These are phyloP conservation scores for Patiria miniata DNA, from an alignment of 35 echinoderm and acorn worm genomes.

Conservation along the genomic window DNA sequence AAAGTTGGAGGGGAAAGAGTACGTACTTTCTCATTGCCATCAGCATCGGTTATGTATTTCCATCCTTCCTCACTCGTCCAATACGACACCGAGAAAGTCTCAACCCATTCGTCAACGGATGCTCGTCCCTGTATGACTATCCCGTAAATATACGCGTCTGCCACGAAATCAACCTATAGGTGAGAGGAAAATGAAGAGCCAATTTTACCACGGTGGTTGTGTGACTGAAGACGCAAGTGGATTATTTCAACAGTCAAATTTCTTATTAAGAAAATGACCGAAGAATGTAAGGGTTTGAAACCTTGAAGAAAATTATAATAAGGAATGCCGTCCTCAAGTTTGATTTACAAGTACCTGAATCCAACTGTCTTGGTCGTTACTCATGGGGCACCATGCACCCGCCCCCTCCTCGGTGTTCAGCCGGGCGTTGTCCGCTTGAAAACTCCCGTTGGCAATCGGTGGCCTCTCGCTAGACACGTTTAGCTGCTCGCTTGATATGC, in stretches of 20 bases:
- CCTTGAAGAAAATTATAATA: too few species aligned
- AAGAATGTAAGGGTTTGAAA: too few species aligned
- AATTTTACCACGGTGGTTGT: too few species aligned
- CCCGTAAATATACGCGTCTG: neutral
- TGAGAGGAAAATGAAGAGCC: neutral
- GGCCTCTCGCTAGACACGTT: neutral
- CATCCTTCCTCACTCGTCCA: too few species aligned
- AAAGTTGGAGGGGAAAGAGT: too few species aligned
- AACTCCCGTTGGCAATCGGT: neutral
- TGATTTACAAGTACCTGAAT: neutral
- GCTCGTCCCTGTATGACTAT: neutral
- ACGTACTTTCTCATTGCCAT: too few species aligned
- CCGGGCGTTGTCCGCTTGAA: neutral
- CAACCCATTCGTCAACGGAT: neutral
- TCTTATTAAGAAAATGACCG: too few species aligned
- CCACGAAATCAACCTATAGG: neutral
- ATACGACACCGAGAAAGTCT: too few species aligned
- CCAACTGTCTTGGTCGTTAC: neutral
- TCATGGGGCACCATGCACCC: neutral
- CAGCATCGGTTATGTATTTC: too few species aligned
- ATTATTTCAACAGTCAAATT: too few species aligned
- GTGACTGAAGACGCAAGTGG: too few species aligned
- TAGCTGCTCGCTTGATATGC: neutral
- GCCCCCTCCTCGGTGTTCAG: neutral
- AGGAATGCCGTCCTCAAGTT: neutral